Conservation (phyloP, 2,113 vertebrate genomes). For the Hyperoodon ampullatus region DNA sequence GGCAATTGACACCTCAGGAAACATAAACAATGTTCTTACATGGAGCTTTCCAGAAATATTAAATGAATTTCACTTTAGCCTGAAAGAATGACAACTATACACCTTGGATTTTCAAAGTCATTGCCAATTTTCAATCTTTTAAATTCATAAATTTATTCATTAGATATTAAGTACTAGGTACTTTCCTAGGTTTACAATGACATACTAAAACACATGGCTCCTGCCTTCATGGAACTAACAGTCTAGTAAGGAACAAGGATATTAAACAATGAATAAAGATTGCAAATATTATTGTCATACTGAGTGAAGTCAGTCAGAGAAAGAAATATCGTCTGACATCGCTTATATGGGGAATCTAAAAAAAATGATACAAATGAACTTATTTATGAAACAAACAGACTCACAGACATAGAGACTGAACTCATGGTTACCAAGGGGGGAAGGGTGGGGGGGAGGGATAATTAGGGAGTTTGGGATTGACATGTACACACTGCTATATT, state of each 20-base stretch:
- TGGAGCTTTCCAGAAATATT: neutral
- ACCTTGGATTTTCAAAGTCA: neutral
- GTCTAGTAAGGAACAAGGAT: neutral
- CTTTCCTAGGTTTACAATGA: neutral
- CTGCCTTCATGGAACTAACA: neutral
- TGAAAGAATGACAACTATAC: neutral
- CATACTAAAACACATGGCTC: neutral
- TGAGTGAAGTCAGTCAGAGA: too few species aligned
- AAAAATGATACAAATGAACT: too few species aligned
- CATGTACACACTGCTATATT: too few species aligned
- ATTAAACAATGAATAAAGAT: neutral
- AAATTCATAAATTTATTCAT: constrained; percentile 1
- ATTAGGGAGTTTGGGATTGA: too few species aligned
- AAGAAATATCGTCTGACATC: too few species aligned
- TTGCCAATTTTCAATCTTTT: neutral
- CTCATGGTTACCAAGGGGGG: too few species aligned
- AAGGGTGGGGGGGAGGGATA: too few species aligned
- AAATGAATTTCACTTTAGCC: constrained; percentile 11
- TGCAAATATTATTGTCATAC: neutral
- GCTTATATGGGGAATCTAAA: too few species aligned
- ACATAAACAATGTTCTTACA: neutral
- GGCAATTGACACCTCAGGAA: neutral
- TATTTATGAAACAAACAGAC: too few species aligned
- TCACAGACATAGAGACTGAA: too few species aligned
- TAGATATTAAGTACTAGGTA: neutral